Evolutionary conservation across 2,888 invertebrate species (phyloP).

Genomic region (Suillia variegata): DNA sequence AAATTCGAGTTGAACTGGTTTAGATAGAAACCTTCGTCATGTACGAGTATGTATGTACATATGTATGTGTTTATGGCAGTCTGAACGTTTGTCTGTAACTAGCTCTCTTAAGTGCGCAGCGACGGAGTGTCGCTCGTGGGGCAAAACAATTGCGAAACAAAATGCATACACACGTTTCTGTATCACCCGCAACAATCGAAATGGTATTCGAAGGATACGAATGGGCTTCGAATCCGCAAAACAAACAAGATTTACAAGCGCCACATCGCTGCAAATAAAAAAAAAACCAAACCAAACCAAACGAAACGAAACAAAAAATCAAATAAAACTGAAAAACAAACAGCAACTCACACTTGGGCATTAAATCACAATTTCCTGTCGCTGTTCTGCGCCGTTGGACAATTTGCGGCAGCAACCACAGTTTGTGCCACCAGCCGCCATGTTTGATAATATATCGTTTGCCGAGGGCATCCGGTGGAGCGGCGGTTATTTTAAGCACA

Average conservation of each 20-base stretch:
- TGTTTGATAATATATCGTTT: constrained; percentile 11
- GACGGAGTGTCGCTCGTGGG: no score
- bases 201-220: not conserved
- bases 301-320: not conserved
- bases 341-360: constrained; percentile 1
- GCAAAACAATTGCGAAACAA: not conserved
- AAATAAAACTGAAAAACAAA: not conserved
- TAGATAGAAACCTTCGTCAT: no score
- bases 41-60: no score
- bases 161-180: not conserved
- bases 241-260: not conserved
- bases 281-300: no score
- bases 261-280: not conserved
- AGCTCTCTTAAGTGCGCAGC: no score
- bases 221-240: not conserved
- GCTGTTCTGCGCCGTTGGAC: constrained; percentile 8
- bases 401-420: constrained; percentile 4
- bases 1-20: no score
- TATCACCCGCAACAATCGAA: not conserved
- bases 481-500: not conserved
- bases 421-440: not conserved
- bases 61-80: no score
- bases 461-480: not conserved
- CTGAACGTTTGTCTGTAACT: no score
- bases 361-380: constrained; percentile 17